Percentiles rank a stretch among this genome's conserved stretches.
phyloP scores from a whole-genome alignment of 2,797 vertebrate species.

The Acipenser ruthenus region DNA sequence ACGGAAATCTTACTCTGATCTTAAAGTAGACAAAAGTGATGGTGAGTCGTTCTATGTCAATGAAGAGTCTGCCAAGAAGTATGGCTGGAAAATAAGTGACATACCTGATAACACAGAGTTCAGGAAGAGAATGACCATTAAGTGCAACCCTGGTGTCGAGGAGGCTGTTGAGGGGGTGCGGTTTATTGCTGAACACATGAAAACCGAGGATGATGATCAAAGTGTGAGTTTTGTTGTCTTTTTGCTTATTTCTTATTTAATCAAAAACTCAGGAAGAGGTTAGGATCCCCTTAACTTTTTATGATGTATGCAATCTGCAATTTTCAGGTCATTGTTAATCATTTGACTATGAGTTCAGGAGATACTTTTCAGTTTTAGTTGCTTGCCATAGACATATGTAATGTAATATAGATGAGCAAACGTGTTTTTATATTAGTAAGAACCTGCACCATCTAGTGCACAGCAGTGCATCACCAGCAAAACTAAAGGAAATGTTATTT shows the following conservation, averaged over 20 bases:
- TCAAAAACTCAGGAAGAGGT: no score
- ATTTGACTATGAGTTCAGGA: no score
- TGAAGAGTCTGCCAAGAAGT: slow-evolving; percentile 2
- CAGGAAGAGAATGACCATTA: slow-evolving; percentile 1
- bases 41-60: slow-evolving; percentile 2
- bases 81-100: slow-evolving; percentile 6
- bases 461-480: no score
- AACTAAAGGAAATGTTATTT: no score
- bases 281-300: no score
- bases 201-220: slow-evolving; percentile 12
- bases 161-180: slow-evolving; percentile 12
- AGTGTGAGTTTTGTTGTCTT: slow-evolving; percentile 13
- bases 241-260: neutral
- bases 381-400: no score
- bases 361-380: no score
- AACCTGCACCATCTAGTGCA: no score
- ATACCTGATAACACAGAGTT: neutral
- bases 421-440: no score
- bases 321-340: no score
- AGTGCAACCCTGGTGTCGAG: slow-evolving; percentile 1
- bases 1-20: neutral
- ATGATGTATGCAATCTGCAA: no score
- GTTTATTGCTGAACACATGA: slow-evolving; percentile 17
- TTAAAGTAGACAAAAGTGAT: neutral
- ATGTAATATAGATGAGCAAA: no score